Evolutionary conservation across 2,797 vertebrate genomes (phyloP), one percentile per base, ranked within the genome.

Genomic region (Natrix natrix): DNA sequence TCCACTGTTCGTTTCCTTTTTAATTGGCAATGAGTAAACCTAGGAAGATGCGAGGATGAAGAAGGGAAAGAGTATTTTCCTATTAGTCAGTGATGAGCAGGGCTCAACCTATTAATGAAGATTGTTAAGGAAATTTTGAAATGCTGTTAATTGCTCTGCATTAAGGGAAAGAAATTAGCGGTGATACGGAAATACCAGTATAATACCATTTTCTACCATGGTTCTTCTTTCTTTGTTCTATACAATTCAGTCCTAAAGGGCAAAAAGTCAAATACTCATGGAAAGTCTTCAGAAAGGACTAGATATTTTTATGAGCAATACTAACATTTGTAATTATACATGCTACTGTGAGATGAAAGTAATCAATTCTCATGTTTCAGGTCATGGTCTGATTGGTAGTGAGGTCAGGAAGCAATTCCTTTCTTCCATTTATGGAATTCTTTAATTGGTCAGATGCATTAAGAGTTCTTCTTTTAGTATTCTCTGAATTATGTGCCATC

Each of bases 351-450:
- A 97, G 95, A 96, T 95, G 95, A 97, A 95, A 88, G 87, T 96
- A 96, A 98, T 97, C 97, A 97, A 97, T 96, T 96, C 96, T 97
- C 92, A 95, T 94, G 95, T 96, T 97, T 96, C 94, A 96, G 95
- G 96, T 95, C 97, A 97, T 96, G 94, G 96, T 95, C 89, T 97
- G 95, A 97, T 97, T 97, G 95, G 95, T 96, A 94, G 93, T 91
- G 92, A 94, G 94, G 94, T 96, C 96, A 97, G 95, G 94, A 92
- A 94, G 95, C 96, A 97, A 95, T 97, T 95, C 94, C 94, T 96
- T 97, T 96, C 88, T 96, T 94, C 94, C 95, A 96, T 96, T 97
- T 97, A 96, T 86, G 95, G 89, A 95, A 95, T 96, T 96, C 94
- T 96, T 97, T 97, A 97, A 97, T 97, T 97, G 96, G 92, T 92